These are phyloP conservation scores for Chamaea fasciata DNA, from an alignment of 2,113 vertebrate species.

Conservation along the genomic window DNA sequence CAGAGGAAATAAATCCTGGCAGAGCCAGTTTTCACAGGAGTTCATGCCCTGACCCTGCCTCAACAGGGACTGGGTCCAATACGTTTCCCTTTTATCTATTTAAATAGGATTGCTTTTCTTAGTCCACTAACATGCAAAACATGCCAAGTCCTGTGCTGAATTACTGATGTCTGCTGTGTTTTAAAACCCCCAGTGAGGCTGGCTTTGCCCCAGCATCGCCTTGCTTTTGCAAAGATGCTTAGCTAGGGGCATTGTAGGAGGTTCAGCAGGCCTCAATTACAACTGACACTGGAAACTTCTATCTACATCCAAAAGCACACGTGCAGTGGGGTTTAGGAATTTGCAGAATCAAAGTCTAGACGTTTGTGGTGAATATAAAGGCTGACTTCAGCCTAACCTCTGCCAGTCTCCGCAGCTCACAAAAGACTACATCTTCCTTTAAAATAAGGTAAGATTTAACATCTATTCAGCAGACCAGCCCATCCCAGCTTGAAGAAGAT, in stretches of 20 bases:
- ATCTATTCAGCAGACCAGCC: background rate
- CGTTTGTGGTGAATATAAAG: background rate
- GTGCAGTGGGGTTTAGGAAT: background rate
- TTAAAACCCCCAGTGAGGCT: background rate
- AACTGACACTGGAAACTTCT: background rate
- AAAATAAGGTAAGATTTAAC: background rate
- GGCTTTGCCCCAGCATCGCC: background rate
- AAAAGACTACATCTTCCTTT: background rate
- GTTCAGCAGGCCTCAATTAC: background rate
- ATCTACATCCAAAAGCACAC: background rate
- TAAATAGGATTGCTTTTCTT: background rate
- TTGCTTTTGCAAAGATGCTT: background rate
- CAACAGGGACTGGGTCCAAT: background rate
- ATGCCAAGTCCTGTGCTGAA: background rate
- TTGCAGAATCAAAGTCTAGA: background rate
- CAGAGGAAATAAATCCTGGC: constrained; percentile 29
- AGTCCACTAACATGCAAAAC: background rate
- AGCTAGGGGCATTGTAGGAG: background rate
- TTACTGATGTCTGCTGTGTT: background rate
- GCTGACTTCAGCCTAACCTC: background rate
- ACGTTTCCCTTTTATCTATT: background rate
- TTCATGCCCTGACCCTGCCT: constrained; percentile 12
- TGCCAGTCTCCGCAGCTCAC: background rate
- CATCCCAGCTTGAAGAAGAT: background rate
- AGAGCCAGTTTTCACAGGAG: background rate